Evolutionary conservation across 2,113 vertebrate genomes (phyloP).

Genomic region (Eidolon helvum): DNA sequence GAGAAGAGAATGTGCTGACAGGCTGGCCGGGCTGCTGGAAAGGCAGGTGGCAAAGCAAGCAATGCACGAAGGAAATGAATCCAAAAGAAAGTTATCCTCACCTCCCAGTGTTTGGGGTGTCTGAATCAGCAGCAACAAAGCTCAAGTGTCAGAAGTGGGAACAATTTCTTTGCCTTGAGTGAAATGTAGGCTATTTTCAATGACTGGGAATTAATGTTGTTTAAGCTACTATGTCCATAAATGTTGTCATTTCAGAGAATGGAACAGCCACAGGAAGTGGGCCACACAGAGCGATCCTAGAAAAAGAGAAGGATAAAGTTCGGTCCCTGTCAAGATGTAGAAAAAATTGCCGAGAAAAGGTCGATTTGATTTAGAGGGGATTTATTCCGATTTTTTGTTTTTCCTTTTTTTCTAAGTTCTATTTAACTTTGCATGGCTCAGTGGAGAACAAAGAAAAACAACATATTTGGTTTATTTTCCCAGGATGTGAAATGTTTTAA

Average conservation of each 20-base stretch:
- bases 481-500: conserved; percentile 69
- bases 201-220: conserved; percentile 43
- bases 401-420: conserved; percentile 31
- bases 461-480: conserved; percentile 71
- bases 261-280: conserved; percentile 6
- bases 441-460: conserved; percentile 72
- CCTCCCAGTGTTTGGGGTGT: neutral
- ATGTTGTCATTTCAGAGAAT: conserved; percentile 40
- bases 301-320: neutral
- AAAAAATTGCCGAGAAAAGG: conserved; percentile 39
- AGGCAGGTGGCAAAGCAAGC: neutral
- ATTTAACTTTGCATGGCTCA: conserved; percentile 70
- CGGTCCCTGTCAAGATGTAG: conserved; percentile 27
- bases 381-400: conserved; percentile 41
- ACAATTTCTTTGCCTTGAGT: neutral
- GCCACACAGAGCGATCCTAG: conserved; percentile 46
- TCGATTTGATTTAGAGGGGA: conserved; percentile 65
- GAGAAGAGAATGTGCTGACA: neutral
- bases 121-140: conserved; percentile 42
- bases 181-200: conserved; percentile 21
- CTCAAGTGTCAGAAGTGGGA: conserved; percentile 26
- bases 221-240: conserved; percentile 36
- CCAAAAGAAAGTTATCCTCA: neutral
- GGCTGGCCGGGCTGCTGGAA: fast-evolving
- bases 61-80: neutral